These are phyloP conservation scores for Aphidius ervi DNA, from an alignment of 1,140 invertebrate species.

Conservation along the genomic window DNA sequence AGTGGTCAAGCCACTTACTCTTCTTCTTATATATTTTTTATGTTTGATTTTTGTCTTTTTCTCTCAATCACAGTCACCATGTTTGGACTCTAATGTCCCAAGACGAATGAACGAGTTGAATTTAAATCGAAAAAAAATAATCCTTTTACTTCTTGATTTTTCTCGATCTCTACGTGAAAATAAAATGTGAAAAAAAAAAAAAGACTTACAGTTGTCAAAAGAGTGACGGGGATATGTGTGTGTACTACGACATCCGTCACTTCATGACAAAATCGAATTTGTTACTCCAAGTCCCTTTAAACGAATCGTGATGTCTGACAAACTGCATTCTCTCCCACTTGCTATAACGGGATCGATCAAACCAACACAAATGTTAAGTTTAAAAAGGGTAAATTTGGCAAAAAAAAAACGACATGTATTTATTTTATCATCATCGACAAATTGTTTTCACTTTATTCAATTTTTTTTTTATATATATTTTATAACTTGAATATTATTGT, in stretches of 20 bases:
- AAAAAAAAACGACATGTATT: slow-evolving; percentile 3
- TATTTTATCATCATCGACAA: slow-evolving; percentile 9
- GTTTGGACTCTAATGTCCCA: background rate
- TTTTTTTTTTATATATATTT: background rate
- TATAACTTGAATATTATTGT: background rate
- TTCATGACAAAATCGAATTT: slow-evolving; percentile 43
- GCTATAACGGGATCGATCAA: background rate
- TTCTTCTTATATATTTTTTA: slow-evolving; percentile 28
- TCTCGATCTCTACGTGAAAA: background rate
- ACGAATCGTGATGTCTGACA: slow-evolving; percentile 36
- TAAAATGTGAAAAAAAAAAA: background rate
- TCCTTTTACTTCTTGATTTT: background rate
- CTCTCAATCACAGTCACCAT: background rate
- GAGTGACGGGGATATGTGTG: slow-evolving; percentile 37
- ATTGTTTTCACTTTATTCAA: background rate
- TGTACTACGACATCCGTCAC: slow-evolving; percentile 46
- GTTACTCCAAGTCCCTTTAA: slow-evolving; percentile 25
- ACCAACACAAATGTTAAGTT: background rate
- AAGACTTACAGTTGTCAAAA: slow-evolving; percentile 24
- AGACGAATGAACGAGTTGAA: no score
- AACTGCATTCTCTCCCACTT: slow-evolving; percentile 24
- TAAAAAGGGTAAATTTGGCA: no score
- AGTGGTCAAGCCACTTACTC: slow-evolving; percentile 50
- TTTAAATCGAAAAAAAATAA: no score
- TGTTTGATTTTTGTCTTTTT: slow-evolving; percentile 4